Percentiles rank a stretch among this genome's conserved stretches.
Evolutionary conservation across 1,140 invertebrate genomes (phyloP).

Genomic region (Anthonomus grandis): DNA sequence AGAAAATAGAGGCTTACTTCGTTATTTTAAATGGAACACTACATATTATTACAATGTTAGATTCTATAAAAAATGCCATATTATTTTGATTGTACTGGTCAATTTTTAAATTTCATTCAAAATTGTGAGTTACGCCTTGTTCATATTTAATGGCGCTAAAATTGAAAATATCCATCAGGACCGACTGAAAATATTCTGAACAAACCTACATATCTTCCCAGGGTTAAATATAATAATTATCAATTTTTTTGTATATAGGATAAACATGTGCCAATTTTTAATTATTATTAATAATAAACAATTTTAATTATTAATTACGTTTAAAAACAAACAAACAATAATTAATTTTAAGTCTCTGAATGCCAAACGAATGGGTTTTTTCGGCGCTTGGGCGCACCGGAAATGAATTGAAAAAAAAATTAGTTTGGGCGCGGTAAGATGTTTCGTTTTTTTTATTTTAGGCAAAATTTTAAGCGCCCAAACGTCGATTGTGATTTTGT

Average conservation of each 20-base stretch:
- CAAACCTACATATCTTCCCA: slow-evolving; percentile 48
- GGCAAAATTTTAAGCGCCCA: background rate
- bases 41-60: too few relatives aligned
- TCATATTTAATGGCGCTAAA: too few relatives aligned
- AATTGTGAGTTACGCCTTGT: too few relatives aligned
- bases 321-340: slow-evolving; percentile 33
- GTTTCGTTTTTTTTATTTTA: slow-evolving; percentile 20
- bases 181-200: too few relatives aligned
- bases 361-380: slow-evolving; percentile 14
- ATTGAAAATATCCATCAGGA: too few relatives aligned
- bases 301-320: slow-evolving; percentile 22
- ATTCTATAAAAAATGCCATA: too few relatives aligned
- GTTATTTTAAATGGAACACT: too few relatives aligned
- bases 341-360: slow-evolving; percentile 33
- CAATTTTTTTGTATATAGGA: slow-evolving; percentile 35
- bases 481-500: slow-evolving; percentile 14
- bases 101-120: too few relatives aligned
- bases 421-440: slow-evolving; percentile 5
- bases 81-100: too few relatives aligned
- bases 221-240: slow-evolving; percentile 49
- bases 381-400: slow-evolving; percentile 10
- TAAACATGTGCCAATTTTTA: slow-evolving; percentile 48
- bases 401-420: slow-evolving; percentile 15
- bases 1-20: too few relatives aligned
- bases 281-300: too few relatives aligned